Percentiles rank a stretch among this genome's conserved stretches.
Conservation (phyloP, 2,113 vertebrate species). For the Galeopterus variegatus region DNA sequence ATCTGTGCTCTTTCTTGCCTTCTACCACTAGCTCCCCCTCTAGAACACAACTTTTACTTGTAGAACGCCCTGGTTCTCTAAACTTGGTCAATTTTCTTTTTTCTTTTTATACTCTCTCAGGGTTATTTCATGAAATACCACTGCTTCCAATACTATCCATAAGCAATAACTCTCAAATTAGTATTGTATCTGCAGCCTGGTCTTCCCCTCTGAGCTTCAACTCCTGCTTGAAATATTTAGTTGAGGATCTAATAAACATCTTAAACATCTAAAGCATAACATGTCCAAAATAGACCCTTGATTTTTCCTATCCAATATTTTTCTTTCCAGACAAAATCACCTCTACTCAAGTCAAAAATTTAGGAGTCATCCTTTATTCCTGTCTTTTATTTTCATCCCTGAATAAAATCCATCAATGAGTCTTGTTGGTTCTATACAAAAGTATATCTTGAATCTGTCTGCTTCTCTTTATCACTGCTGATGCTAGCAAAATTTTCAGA, state of each 20-base stretch:
- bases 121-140: neutral
- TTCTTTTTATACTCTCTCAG: neutral
- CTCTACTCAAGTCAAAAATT: neutral
- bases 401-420: neutral
- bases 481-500: neutral
- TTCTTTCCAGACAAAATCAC: neutral
- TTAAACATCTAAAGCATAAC: neutral
- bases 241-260: neutral
- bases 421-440: neutral
- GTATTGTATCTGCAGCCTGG: neutral
- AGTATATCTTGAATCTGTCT: neutral
- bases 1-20: neutral
- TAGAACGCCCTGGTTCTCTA: neutral
- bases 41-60: neutral
- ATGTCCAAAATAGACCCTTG: neutral
- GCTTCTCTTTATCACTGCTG: neutral
- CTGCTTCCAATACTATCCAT: neutral
- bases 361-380: neutral
- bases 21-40: neutral
- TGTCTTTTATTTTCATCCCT: neutral
- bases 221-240: neutral
- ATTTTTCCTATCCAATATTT: neutral
- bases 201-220: neutral
- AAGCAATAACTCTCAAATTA: neutral
- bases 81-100: neutral